Conservation (phyloP, 1,140 invertebrate species). For the Apis florea region DNA sequence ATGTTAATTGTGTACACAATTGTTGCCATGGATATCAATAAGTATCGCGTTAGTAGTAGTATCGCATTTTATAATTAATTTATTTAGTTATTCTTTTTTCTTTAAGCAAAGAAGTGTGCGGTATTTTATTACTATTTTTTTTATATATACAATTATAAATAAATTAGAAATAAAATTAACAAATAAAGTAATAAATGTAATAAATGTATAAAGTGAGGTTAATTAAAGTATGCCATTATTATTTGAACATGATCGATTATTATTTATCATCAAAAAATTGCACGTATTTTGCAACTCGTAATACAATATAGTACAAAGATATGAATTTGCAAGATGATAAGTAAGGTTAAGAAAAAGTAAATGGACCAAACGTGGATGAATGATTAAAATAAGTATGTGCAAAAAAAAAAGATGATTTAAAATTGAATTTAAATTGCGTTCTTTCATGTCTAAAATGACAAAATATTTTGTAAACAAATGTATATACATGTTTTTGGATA, state of each 20-base stretch:
- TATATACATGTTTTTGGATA: neutral
- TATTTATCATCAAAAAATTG: slow-evolving; percentile 78
- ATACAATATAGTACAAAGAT: slow-evolving; percentile 76
- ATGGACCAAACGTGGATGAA: slow-evolving; percentile 1
- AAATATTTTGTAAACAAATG: neutral
- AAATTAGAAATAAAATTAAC: neutral
- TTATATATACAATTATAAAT: neutral
- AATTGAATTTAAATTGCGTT: slow-evolving; percentile 26
- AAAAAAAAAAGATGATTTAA: slow-evolving; percentile 25
- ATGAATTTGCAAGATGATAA: slow-evolving; percentile 59
- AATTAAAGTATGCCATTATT: slow-evolving; percentile 46
- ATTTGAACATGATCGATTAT: slow-evolving; percentile 79
- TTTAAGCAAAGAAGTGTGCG: neutral
- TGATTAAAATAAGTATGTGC: slow-evolving; percentile 2
- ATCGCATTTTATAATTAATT: neutral
- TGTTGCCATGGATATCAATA: slow-evolving; percentile 17
- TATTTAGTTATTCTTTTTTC: too few species aligned
- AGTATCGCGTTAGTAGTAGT: too few species aligned
- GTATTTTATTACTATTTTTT: neutral
- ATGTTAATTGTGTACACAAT: slow-evolving; percentile 21
- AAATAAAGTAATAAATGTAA: neutral
- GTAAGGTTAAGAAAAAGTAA: slow-evolving; percentile 55
- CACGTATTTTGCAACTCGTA: slow-evolving; percentile 75
- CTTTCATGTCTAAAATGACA: slow-evolving; percentile 14
- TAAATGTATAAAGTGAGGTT: neutral